These are phyloP conservation scores for Chrysaora quinquecirrha DNA, from an alignment of 30 jellyfish, hydroid and myxozoan species.

Conservation along the genomic window DNA sequence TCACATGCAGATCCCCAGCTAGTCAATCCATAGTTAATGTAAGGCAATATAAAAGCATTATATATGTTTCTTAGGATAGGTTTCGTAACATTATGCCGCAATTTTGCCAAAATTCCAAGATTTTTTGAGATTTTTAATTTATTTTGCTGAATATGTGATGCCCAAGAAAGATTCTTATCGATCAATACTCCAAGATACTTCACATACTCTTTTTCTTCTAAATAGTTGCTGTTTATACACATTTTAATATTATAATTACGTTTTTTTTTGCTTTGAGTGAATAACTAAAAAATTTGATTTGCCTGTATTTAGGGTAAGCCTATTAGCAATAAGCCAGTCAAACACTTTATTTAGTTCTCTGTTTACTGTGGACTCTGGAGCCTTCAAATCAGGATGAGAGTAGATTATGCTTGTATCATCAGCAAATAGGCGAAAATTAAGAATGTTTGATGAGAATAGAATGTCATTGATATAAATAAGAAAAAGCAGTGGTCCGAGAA, in stretches of 20 bases:
- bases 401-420: constrained; percentile 16
- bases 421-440: constrained; percentile 16
- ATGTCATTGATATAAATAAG: not conserved
- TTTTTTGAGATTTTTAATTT: not conserved
- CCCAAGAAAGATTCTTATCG: not conserved
- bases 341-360: constrained; percentile 1
- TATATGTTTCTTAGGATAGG: not conserved
- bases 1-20: not conserved
- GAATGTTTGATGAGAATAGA: not conserved
- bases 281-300: not conserved
- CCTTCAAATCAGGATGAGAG: not conserved
- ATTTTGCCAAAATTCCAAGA: not conserved
- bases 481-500: not conserved
- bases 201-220: not conserved
- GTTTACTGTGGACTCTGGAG: not conserved
- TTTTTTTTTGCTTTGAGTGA: not conserved
- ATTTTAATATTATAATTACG: no score
- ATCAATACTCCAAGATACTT: not conserved
- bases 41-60: not conserved
- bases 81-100: not conserved
- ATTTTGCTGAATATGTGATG: not conserved
- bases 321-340: not conserved
- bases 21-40: not conserved
- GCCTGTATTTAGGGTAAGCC: not conserved
- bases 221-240: no score